Conservation (phyloP, 2,797 vertebrate species). For the Avahi laniger region DNA sequence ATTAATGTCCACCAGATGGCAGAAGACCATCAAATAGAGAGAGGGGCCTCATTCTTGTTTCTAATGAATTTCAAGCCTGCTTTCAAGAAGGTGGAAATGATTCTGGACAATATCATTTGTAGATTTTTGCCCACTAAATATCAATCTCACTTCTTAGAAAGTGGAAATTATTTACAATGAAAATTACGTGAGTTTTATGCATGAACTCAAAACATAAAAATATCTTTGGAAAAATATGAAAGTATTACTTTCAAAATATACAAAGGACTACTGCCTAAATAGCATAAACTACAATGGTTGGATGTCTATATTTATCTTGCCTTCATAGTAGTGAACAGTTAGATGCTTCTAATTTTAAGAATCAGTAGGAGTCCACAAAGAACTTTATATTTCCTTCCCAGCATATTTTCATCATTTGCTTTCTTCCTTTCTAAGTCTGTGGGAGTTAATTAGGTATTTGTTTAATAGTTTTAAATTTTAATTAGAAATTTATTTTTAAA, state of each 20-base stretch:
- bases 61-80: not conserved
- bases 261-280: not conserved
- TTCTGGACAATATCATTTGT: not conserved
- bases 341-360: constrained; percentile 2
- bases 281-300: not conserved
- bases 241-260: not conserved
- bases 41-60: not conserved
- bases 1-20: constrained; percentile 66
- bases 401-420: not conserved
- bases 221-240: not conserved
- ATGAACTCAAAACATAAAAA: not conserved
- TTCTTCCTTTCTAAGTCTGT: not conserved
- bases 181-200: not conserved
- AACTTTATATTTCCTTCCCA: not conserved
- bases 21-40: not conserved
- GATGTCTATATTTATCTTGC: not conserved
- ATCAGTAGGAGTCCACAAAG: not conserved
- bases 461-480: not conserved
- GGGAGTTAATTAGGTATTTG: not conserved
- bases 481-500: not conserved
- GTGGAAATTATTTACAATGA: not conserved
- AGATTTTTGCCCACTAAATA: constrained; percentile 11
- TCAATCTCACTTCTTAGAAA: not conserved
- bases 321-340: not conserved
- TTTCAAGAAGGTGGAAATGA: not conserved